These are phyloP conservation scores for Jaculus jaculus DNA, from an alignment of 2,113 vertebrate species.

Conservation along the genomic window DNA sequence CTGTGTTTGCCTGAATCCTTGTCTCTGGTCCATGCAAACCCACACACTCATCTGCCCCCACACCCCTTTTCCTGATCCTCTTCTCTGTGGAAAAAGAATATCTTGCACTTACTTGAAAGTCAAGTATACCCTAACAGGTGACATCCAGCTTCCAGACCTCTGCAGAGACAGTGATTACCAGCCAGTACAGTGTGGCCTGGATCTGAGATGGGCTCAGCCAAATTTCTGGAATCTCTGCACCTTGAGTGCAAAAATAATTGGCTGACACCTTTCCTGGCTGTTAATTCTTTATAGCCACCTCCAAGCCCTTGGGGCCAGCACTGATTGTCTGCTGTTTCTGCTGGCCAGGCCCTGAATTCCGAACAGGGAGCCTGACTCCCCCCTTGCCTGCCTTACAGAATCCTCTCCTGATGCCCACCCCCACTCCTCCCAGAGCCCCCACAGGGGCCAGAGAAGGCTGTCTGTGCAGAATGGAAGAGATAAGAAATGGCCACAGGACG, in stretches of 20 bases:
- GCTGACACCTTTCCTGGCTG: slow-evolving; percentile 55
- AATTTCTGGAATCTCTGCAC: slow-evolving; percentile 56
- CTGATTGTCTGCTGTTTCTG: slow-evolving; percentile 51
- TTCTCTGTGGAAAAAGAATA: not conserved
- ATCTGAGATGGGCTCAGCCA: not conserved
- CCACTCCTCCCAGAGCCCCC: not conserved
- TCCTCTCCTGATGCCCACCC: not conserved
- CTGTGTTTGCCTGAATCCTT: not conserved
- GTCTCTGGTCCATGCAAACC: not conserved
- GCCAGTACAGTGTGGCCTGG: not conserved
- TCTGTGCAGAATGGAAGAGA: not conserved
- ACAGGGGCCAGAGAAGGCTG: not conserved
- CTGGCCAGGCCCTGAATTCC: slow-evolving; percentile 60
- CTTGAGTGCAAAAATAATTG: slow-evolving; percentile 66
- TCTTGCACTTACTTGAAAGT: not conserved
- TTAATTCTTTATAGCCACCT: slow-evolving; percentile 67
- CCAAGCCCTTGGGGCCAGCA: slow-evolving; percentile 64
- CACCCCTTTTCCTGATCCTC: not conserved
- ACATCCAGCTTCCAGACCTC: not conserved
- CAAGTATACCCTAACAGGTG: not conserved
- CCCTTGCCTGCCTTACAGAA: not conserved
- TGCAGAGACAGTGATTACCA: not conserved
- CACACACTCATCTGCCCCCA: not conserved
- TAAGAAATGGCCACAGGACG: not conserved
- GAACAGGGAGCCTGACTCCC: not conserved